phyloP scores from a whole-genome alignment of 2,797 vertebrate genomes.

The Sebastes minor region DNA sequence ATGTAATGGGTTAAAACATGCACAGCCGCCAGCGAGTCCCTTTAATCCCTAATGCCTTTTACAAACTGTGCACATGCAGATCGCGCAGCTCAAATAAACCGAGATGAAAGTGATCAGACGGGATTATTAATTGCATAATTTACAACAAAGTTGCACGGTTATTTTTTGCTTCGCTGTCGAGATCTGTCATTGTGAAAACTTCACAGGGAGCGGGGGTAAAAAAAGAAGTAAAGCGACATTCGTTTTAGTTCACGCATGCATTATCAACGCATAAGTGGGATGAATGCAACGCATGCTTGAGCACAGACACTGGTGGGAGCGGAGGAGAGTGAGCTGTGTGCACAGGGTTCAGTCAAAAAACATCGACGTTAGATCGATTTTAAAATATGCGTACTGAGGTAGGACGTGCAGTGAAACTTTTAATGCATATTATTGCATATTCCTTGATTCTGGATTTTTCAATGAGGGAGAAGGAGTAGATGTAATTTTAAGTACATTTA shows the following conservation, averaged over 20 bases:
- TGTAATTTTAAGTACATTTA: neutral
- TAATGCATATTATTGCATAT: neutral
- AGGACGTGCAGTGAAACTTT: neutral
- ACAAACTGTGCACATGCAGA: neutral
- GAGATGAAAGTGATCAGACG: slow-evolving; percentile 10
- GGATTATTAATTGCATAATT: slow-evolving; percentile 3
- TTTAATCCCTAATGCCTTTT: slow-evolving; percentile 23
- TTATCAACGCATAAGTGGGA: slow-evolving; percentile 44
- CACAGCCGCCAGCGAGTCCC: neutral
- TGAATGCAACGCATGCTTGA: slow-evolving; percentile 42
- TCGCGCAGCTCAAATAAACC: neutral
- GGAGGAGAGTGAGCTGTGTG: neutral
- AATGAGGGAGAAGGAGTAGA: neutral
- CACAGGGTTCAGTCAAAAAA: slow-evolving; percentile 1
- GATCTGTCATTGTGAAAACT: slow-evolving; percentile 13
- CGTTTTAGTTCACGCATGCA: slow-evolving; percentile 32
- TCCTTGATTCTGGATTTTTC: neutral
- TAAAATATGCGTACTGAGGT: neutral
- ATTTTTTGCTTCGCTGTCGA: neutral
- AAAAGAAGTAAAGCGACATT: slow-evolving; percentile 18
- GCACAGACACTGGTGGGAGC: slow-evolving; percentile 28
- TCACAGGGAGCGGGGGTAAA: slow-evolving; percentile 6
- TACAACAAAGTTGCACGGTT: neutral
- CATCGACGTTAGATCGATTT: neutral
- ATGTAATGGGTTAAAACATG: neutral